phyloP scores from a whole-genome alignment of 2,888 invertebrate species.

The Oeneis ivallda region DNA sequence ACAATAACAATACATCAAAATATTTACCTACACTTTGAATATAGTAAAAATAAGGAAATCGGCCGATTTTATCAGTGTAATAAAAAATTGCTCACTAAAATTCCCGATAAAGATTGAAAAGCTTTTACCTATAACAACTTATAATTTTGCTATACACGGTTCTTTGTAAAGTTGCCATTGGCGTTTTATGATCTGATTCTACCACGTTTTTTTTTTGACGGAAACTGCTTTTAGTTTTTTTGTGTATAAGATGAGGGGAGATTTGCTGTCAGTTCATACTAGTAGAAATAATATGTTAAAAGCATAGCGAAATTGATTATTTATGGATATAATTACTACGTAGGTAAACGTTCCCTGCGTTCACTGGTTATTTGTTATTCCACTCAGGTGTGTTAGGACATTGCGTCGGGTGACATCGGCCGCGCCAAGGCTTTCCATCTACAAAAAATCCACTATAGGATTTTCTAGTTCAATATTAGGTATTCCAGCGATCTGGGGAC shows the following conservation, averaged over 20 bases:
- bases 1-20: conserved; percentile 20
- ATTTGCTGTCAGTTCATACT: too few species aligned
- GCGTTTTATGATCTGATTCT: too few species aligned
- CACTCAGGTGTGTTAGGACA: conserved; percentile 54
- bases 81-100: background rate
- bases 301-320: background rate
- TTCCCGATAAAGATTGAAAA: background rate
- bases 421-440: conserved; percentile 1
- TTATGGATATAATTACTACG: background rate
- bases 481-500: background rate
- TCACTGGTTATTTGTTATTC: conserved; percentile 59
- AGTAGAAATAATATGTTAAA: background rate
- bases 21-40: conserved; percentile 2
- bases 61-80: background rate
- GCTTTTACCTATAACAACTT: background rate
- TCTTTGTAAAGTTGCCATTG: too few species aligned
- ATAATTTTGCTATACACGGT: background rate
- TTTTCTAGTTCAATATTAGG: background rate
- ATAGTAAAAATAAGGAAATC: background rate
- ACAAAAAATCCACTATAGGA: background rate
- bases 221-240: too few species aligned
- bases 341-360: conserved; percentile 25
- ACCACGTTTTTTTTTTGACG: too few species aligned
- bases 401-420: conserved; percentile 49
- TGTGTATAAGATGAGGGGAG: too few species aligned